Conservation (phyloP, 1,140 invertebrate genomes). For the Orchesella cincta region DNA sequence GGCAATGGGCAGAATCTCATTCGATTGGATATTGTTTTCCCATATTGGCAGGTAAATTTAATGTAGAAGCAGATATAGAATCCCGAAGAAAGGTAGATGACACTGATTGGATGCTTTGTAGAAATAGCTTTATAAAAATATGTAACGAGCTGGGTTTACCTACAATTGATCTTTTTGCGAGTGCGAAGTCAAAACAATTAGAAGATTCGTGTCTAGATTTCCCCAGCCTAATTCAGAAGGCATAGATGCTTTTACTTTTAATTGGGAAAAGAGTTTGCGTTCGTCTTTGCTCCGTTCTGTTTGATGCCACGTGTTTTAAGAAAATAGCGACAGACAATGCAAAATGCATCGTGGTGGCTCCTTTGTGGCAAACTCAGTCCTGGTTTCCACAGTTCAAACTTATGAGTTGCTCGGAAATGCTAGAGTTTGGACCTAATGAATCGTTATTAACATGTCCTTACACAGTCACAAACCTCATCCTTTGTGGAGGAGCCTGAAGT, state of each 20-base stretch:
- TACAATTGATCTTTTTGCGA: conserved; percentile 6
- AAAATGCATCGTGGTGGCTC: not conserved
- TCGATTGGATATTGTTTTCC: not conserved
- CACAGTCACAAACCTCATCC: conserved; percentile 15
- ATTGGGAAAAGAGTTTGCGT: not conserved
- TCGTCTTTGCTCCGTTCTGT: conserved; percentile 1
- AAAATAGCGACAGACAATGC: not conserved
- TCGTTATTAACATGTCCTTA: conserved; percentile 13
- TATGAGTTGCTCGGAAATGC: not conserved
- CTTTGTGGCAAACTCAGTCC: not conserved
- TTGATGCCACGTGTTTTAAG: not conserved
- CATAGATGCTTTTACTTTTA: conserved; percentile 4
- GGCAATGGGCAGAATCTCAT: not conserved
- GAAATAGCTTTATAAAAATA: not conserved
- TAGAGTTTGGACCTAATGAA: not conserved
- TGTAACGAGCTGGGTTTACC: not conserved
- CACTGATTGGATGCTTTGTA: not conserved
- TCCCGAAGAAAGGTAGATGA: not conserved
- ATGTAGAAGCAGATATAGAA: conserved; percentile 2
- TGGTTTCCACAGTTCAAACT: not conserved
- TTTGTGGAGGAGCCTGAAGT: not conserved
- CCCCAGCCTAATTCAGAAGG: not conserved
- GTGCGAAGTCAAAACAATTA: not conserved
- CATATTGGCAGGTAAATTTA: not conserved
- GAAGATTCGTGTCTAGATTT: not conserved